Evolutionary conservation across 2,797 vertebrate species (phyloP), one percentile per base, ranked within the genome.

Genomic region (Melanotaenia boesemani): DNA sequence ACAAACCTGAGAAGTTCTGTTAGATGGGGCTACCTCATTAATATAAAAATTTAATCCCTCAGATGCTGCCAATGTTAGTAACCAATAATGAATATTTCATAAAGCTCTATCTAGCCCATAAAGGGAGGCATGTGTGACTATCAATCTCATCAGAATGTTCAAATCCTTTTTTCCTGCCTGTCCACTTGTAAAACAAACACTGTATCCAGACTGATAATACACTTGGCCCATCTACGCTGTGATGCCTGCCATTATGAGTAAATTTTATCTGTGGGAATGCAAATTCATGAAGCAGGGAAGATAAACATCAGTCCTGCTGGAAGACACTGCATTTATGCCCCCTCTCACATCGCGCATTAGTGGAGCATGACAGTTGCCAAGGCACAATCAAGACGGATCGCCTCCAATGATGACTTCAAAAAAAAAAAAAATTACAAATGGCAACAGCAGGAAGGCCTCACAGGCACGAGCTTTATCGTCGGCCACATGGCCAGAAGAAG

Each of bases 371-470:
- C 89, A 90, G 92, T 92, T 90, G 88, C 90, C 82, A 76, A 82
- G 86, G 91, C 87, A 81, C 89, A 93, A 95, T 95, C 92, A 94
- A 94, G 94, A 95, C 76, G 22, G 88, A 95, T 94, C 41, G 72
- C 88, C 68, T 78, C 84, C 70, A 62, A 91, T 90, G 86, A 92
- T 90, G 89, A 91, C 85, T 88, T 91, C 81, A 93, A 94, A 94
- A 93, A 92, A n/a, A n/a, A 94, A 93, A 92, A 94, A 94, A 94
- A 92, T 92, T 91, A 93, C 90, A 93, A 92, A 94, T 89, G 88
- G 89, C 82, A 87, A 81, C 73, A 80, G 83, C 39, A 39, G 82
- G 79, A 80, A 77, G 86, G 87, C 85, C 91, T 89, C 9, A 78
- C 62, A 72, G 87, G 81, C 85, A 72, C 67, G 60, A 20, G 32